These are phyloP conservation scores for Dexiosoma caninum DNA, from an alignment of 2,888 invertebrate species.

Conservation along the genomic window DNA sequence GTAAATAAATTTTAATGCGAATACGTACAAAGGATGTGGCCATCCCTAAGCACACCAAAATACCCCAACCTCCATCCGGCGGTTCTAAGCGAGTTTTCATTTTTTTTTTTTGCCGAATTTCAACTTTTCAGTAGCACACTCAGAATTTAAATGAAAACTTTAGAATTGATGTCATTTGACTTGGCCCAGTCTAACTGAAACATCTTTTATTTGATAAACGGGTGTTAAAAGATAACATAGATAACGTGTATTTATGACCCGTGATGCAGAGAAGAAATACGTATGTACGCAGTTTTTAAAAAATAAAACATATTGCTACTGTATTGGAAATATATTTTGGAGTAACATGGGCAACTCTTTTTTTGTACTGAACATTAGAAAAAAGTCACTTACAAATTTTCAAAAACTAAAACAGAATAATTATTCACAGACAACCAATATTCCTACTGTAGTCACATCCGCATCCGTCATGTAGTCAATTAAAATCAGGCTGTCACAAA, in stretches of 20 bases:
- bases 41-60: constrained; percentile 85
- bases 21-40: constrained; percentile 86
- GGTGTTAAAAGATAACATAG: constrained; percentile 57
- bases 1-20: not conserved
- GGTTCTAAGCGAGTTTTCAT: constrained; percentile 73
- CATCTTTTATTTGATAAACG: constrained; percentile 33
- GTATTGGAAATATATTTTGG: too few species aligned
- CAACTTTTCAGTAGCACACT: constrained; percentile 5
- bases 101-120: constrained; percentile 54
- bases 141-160: constrained; percentile 30
- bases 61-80: constrained; percentile 91
- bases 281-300: too few species aligned
- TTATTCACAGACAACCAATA: too few species aligned
- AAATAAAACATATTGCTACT: too few species aligned
- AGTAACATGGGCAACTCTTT: too few species aligned
- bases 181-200: constrained; percentile 29
- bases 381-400: too few species aligned
- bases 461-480: too few species aligned
- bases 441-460: too few species aligned
- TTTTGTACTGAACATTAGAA: too few species aligned
- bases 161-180: constrained; percentile 1
- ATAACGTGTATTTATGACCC: constrained; percentile 47
- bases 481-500: too few species aligned
- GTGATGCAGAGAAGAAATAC: too few species aligned
- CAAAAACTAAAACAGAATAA: too few species aligned